These are phyloP conservation scores for Tanypteryx hageni DNA, from an alignment of 2,888 invertebrate genomes.

Conservation along the genomic window DNA sequence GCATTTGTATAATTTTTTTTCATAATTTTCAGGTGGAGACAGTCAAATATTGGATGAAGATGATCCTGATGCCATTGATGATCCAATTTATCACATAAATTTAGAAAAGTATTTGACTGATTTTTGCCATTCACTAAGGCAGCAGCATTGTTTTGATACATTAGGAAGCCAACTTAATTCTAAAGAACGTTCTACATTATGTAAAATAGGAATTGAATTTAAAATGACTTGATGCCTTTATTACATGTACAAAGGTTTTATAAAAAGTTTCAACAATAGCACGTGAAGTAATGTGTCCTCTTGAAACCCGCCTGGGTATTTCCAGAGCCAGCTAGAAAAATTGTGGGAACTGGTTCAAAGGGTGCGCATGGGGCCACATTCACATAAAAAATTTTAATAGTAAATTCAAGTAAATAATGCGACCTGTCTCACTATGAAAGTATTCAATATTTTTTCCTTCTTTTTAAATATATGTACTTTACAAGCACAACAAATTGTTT, in stretches of 20 bases:
- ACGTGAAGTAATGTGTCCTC: too few species aligned
- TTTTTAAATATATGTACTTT: too few species aligned
- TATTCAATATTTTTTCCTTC: too few species aligned
- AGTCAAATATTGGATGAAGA: constrained; percentile 76
- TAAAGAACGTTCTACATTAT: constrained; percentile 73
- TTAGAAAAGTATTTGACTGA: constrained; percentile 81
- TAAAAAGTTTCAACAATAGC: too few species aligned
- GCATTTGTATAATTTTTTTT: background rate
- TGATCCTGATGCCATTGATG: constrained; percentile 79
- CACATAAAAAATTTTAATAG: too few species aligned
- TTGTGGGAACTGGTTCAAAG: too few species aligned
- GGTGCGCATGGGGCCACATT: too few species aligned
- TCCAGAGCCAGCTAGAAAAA: too few species aligned
- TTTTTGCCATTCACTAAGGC: constrained; percentile 81
- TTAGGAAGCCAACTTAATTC: constrained; percentile 80
- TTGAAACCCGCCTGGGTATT: too few species aligned
- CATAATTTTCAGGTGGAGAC: constrained; percentile 30
- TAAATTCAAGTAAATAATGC: too few species aligned
- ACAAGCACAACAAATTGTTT: too few species aligned
- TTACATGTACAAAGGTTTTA: background rate
- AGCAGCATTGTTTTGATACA: constrained; percentile 80
- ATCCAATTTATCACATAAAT: constrained; percentile 81
- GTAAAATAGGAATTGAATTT: constrained; percentile 1
- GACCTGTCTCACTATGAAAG: too few species aligned
- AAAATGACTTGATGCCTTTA: background rate